Conservation (phyloP, 1,140 invertebrate genomes). For the Drosophila elegans region DNA sequence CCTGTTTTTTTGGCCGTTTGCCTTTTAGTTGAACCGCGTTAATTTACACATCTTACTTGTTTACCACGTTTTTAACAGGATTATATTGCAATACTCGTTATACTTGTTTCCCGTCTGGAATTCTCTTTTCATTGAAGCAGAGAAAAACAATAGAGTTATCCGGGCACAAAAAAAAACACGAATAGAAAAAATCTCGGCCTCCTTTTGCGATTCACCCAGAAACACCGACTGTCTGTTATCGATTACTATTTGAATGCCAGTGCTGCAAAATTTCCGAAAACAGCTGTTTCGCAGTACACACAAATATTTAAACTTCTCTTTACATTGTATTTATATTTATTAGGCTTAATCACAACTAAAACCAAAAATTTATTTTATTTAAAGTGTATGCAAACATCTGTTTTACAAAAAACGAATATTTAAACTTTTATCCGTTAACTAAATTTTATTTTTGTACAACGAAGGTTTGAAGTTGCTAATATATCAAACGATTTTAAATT, state of each 20-base stretch:
- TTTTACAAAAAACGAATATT: too few species aligned
- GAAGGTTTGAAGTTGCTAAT: too few species aligned
- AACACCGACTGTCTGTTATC: background rate
- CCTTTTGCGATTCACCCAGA: slow-evolving; percentile 21
- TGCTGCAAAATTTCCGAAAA: background rate
- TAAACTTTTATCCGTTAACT: too few species aligned
- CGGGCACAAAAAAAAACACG: slow-evolving; percentile 1
- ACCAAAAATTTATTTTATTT: too few species aligned
- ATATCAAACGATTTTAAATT: too few species aligned
- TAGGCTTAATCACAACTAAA: too few species aligned
- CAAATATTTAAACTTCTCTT: background rate
- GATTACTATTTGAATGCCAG: background rate
- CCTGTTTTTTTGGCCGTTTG: background rate
- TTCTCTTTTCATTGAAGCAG: slow-evolving; percentile 4
- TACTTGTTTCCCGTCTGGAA: background rate
- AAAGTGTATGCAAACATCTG: too few species aligned
- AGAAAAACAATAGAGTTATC: slow-evolving; percentile 5
- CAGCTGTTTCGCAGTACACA: background rate
- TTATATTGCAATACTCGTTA: background rate
- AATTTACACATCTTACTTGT: slow-evolving; percentile 24
- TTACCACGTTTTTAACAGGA: background rate
- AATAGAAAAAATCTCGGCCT: slow-evolving; percentile 31
- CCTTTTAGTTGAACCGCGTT: background rate
- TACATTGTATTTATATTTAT: too few species aligned
- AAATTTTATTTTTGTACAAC: too few species aligned